Base-by-base conservation (phyloP, 2,113 vertebrate species). In the Spilogale gracilis region DNA sequence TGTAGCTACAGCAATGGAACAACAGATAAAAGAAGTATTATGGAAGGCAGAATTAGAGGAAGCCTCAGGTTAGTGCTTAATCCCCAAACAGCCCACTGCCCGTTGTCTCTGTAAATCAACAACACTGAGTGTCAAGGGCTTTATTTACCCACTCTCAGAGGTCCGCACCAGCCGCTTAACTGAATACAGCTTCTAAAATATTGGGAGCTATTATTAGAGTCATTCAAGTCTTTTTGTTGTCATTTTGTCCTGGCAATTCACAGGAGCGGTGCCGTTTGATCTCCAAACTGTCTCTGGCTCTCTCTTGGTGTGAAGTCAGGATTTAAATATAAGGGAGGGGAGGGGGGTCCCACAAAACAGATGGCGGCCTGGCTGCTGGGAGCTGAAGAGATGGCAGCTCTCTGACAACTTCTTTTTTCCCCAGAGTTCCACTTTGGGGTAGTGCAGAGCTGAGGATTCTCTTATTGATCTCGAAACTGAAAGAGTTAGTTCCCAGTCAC, bases 381-480 rank as follows among this genome's bases (percentile, higher is more conserved):
- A 93, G 25, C 92, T 95, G 81, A 78, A 74, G 85, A 95, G 79
- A 86, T 32, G 45, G 63, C 58, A 95, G 63, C 95, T 67, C 80
- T 91, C 76, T 95, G 92, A 96, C 95, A 96, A 95, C 80, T 91
- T 97, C 93, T 84, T 83, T 95, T 97, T 81, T 92, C 91, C 74
- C 96, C 32, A 71, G 95, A 97, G 89, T 97, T 96, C 95, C 81
- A 43, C 32, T 52, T 86, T 65, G 52, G 94, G 84, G 61, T 98
- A 96, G 60, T 30, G 38, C 95, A 52, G 94, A 94, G 88, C 94
- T 9, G 78, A 67, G 71, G 96, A 93, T 97, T 67, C 90, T 73
- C 97, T 96, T 98, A 99, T 98, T 98, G 98, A 99, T 98, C 98
- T 97, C 88, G 97, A 98, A 98, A 98, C 97, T 81, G 97, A 98